A percentile compares a stretch with the other conserved stretches of the same genome.
phyloP scores from a whole-genome alignment of 2,888 invertebrate genomes.

The Craniophora ligustri region DNA sequence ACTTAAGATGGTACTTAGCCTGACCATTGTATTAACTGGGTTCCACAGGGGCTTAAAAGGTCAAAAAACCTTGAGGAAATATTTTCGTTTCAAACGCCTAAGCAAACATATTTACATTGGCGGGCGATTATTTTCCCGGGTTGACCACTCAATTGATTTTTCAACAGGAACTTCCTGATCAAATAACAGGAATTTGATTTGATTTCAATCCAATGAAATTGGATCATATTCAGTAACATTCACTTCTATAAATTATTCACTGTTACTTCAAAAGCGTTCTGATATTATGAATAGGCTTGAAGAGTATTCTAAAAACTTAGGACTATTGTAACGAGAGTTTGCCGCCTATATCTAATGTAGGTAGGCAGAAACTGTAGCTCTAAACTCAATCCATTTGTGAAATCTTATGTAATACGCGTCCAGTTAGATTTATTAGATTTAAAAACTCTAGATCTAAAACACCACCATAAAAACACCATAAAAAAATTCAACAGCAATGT shows the following conservation, averaged over 20 bases:
- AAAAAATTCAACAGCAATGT: no score
- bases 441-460: no score
- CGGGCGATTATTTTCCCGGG: constrained; percentile 46
- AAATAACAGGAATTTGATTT: constrained; percentile 39
- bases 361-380: no score
- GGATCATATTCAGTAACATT: constrained; percentile 8
- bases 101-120: constrained; percentile 38
- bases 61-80: constrained; percentile 33
- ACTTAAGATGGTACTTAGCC: not conserved
- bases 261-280: no score
- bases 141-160: constrained; percentile 47
- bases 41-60: constrained; percentile 6
- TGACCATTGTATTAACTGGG: constrained; percentile 9
- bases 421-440: no score
- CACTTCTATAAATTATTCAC: constrained; percentile 4
- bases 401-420: no score
- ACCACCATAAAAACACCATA: no score
- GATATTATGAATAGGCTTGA: no score
- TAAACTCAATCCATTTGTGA: no score
- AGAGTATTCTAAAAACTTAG: no score
- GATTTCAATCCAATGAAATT: constrained; percentile 28
- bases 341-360: no score
- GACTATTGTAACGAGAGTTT: no score
- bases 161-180: constrained; percentile 32
- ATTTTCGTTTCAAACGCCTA: constrained; percentile 31